phyloP scores from a whole-genome alignment of 2,113 vertebrate species.

The Bos indicus region DNA sequence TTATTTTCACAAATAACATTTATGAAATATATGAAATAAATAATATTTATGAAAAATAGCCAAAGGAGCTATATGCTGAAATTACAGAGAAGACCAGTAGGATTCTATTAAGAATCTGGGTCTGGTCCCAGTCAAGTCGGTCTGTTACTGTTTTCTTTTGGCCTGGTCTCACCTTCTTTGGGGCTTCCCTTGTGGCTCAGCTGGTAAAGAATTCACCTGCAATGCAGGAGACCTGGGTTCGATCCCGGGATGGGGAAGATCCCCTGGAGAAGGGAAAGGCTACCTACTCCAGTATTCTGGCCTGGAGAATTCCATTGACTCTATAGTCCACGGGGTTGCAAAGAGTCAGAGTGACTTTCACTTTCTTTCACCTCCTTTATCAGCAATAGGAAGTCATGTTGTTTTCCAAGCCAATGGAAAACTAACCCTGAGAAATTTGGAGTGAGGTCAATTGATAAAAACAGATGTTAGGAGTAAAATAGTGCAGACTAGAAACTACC shows the following conservation, averaged over 20 bases:
- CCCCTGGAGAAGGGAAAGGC: background rate
- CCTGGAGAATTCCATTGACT: background rate
- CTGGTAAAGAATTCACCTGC: background rate
- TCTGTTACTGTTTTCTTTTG: background rate
- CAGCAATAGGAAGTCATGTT: background rate
- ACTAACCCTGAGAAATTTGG: background rate
- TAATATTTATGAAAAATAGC: background rate
- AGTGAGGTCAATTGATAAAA: background rate
- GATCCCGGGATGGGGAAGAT: background rate
- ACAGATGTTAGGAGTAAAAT: background rate
- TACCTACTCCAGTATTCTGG: background rate
- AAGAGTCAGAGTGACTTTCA: background rate
- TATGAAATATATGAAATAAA: background rate
- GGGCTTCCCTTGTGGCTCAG: background rate
- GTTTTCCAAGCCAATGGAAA: background rate
- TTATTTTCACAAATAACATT: background rate
- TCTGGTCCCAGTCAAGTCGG: background rate
- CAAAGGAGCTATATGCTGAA: background rate
- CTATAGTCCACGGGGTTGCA: background rate
- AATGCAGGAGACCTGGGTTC: background rate
- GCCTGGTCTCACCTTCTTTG: background rate
- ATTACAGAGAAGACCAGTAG: background rate
- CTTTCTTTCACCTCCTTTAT: background rate
- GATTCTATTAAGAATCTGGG: background rate
- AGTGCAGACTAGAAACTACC: background rate